Evolutionary conservation across 2,797 vertebrate genomes (phyloP).

Genomic region (Manis javanica): DNA sequence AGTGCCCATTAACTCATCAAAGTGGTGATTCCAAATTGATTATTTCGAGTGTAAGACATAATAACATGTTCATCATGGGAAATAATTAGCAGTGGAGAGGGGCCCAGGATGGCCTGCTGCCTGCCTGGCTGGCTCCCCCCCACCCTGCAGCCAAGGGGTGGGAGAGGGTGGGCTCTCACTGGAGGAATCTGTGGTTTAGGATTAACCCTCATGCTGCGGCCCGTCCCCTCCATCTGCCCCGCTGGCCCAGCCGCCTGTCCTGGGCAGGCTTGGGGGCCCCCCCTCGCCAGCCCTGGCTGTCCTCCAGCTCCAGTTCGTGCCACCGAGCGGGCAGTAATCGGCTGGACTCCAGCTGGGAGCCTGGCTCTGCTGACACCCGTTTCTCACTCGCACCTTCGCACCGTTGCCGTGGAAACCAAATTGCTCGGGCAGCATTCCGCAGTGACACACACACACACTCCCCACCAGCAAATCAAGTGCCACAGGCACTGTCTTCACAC

Average conservation of each 20-base stretch:
- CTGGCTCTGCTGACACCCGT: background rate
- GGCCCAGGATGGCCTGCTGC: background rate
- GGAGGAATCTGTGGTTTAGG: background rate
- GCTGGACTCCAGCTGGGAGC: background rate
- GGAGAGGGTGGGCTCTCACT: background rate
- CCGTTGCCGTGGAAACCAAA: conserved; percentile 86
- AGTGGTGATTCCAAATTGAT: conserved; percentile 86
- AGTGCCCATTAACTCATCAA: conserved; percentile 88
- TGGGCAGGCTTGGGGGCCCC: background rate
- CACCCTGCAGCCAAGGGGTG: background rate
- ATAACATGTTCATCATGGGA: conserved; percentile 83
- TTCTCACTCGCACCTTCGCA: conserved; percentile 59
- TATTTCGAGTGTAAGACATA: conserved; percentile 84
- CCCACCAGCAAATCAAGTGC: background rate
- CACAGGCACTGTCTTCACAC: rapidly evolving
- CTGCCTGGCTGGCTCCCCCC: background rate
- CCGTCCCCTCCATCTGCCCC: background rate
- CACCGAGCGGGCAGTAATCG: background rate
- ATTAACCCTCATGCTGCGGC: rapidly evolving
- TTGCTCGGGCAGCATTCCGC: conserved; percentile 73
- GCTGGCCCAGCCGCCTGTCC: too few species aligned
- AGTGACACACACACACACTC: background rate
- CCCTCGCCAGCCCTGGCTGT: background rate
- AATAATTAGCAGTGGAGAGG: conserved; percentile 64
- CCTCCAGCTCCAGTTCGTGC: rapidly evolving